Evolutionary conservation across 2,888 invertebrate genomes (phyloP).

Genomic region (Orthosia cruda): DNA sequence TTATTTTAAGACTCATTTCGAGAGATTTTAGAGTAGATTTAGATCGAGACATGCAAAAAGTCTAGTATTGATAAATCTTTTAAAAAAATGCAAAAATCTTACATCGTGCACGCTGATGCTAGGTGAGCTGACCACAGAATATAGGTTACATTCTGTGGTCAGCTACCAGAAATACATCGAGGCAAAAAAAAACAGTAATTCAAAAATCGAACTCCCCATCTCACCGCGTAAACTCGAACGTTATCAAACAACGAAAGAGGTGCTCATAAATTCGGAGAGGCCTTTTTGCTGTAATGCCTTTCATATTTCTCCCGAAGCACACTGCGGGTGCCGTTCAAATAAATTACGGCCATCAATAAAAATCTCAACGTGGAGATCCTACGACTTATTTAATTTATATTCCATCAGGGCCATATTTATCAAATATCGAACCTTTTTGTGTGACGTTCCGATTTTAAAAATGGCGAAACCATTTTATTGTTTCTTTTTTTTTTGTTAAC

Average conservation of each 20-base stretch:
- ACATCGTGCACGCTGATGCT: not conserved
- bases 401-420: constrained; percentile 90
- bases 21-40: not conserved
- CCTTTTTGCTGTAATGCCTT: constrained; percentile 91
- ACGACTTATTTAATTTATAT: constrained; percentile 91
- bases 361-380: constrained; percentile 89
- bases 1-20: not conserved
- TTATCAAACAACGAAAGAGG: constrained; percentile 89
- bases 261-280: constrained; percentile 90
- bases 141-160: no score
- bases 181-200: constrained; percentile 14
- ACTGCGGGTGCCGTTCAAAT: constrained; percentile 91
- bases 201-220: constrained; percentile 62
- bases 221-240: constrained; percentile 73
- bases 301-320: constrained; percentile 90
- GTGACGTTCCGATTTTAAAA: constrained; percentile 70
- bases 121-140: no score
- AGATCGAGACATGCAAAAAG: not conserved
- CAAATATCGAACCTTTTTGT: constrained; percentile 84
- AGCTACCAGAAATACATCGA: not conserved
- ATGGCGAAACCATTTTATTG: constrained; percentile 69
- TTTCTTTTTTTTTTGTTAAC: constrained; percentile 29
- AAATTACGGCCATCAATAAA: constrained; percentile 91
- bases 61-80: no score
- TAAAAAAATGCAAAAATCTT: not conserved